Evolutionary conservation across 1,140 invertebrate genomes (phyloP).

Genomic region (Diprion similis): DNA sequence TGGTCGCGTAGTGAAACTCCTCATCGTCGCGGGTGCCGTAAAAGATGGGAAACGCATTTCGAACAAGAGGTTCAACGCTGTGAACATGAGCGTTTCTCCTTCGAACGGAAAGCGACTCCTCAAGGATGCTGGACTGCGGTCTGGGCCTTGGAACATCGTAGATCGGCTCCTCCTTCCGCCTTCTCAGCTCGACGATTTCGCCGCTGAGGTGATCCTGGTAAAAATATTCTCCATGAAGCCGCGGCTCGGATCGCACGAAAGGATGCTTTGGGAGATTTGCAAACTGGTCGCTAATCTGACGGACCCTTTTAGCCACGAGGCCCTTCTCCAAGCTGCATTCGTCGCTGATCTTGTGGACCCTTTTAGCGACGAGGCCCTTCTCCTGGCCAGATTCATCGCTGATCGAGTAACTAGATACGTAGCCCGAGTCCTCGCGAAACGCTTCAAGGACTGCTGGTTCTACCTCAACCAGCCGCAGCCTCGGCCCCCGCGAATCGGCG

Average conservation of each 20-base stretch:
- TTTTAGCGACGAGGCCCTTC: neutral
- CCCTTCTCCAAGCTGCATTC: no score
- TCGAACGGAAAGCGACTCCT: slow-evolving; percentile 27
- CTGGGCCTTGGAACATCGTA: slow-evolving; percentile 7
- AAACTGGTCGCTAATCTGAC: neutral
- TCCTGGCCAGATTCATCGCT: neutral
- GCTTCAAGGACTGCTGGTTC: neutral
- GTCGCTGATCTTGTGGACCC: neutral
- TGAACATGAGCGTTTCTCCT: slow-evolving; percentile 16
- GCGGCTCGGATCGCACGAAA: slow-evolving; percentile 27
- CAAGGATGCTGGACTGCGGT: slow-evolving; percentile 30
- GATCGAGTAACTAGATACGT: neutral
- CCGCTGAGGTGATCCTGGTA: neutral
- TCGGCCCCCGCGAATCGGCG: neutral
- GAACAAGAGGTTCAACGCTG: no score
- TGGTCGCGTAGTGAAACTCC: slow-evolving; percentile 25
- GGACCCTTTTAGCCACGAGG: no score
- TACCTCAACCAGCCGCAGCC: neutral
- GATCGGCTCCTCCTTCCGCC: slow-evolving; percentile 12
- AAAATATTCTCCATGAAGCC: neutral
- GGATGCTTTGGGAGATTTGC: slow-evolving; percentile 31
- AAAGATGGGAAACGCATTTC: slow-evolving; percentile 15
- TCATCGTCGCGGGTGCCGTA: neutral
- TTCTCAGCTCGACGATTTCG: neutral
- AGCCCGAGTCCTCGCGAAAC: neutral